phyloP scores from a whole-genome alignment of 2,113 vertebrate species.

The Elephas maximus region DNA sequence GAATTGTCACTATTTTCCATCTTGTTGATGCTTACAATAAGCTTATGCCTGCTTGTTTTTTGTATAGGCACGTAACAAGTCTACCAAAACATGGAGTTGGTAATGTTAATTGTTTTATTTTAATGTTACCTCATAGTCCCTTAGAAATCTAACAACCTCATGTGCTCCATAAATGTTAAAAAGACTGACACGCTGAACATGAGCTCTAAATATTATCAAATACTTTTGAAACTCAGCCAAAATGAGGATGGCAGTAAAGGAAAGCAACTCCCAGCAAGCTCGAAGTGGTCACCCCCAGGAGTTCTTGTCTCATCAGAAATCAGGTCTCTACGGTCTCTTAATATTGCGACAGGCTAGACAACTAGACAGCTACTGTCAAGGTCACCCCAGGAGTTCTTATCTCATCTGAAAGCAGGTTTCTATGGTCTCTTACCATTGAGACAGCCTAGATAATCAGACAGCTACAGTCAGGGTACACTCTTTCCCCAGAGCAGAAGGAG shows the following conservation, averaged over 20 bases:
- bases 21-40: neutral
- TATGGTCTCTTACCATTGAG: too few species aligned
- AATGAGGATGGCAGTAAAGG: neutral
- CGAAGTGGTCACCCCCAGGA: neutral
- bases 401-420: neutral
- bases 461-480: neutral
- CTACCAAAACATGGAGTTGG: neutral
- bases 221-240: neutral
- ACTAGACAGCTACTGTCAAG: too few species aligned
- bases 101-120: conserved; percentile 22
- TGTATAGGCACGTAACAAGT: neutral
- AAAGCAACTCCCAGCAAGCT: neutral
- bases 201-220: neutral
- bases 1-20: neutral
- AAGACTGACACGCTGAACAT: neutral
- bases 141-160: neutral
- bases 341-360: neutral
- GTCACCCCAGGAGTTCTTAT: neutral
- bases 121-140: neutral
- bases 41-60: neutral
- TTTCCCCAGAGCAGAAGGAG: neutral
- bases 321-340: neutral
- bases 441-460: neutral
- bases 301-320: neutral
- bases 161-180: neutral